Evolutionary conservation across 2,113 vertebrate genomes (phyloP).

Genomic region (Formicarius rufipectus): DNA sequence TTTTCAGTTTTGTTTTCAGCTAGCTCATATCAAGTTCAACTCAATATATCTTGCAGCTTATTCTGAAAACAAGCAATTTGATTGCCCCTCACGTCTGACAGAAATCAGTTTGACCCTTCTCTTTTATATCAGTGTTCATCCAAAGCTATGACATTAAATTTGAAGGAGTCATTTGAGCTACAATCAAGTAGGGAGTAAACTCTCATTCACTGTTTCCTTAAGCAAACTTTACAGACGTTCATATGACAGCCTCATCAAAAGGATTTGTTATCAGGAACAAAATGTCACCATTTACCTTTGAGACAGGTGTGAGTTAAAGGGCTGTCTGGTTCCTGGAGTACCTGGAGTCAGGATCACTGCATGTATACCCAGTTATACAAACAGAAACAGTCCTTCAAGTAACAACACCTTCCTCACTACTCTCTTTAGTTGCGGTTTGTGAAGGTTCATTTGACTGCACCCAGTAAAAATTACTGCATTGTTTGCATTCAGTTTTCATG

Average conservation of each 20-base stretch:
- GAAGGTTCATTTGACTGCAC: not conserved
- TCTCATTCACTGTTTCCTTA: not conserved
- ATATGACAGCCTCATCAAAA: not conserved
- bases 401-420: not conserved
- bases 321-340: not conserved
- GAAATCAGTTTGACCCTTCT: not conserved
- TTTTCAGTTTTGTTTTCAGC: conserved; percentile 49
- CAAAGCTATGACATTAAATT: not conserved
- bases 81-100: not conserved
- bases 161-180: not conserved
- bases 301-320: not conserved
- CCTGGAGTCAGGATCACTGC: not conserved
- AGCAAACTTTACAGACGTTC: not conserved
- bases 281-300: not conserved
- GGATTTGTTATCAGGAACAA: not conserved
- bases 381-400: not conserved
- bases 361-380: not conserved
- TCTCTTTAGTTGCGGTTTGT: not conserved
- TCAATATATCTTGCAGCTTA: not conserved
- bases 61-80: conserved; percentile 45
- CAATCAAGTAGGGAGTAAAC: not conserved
- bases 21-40: conserved; percentile 18
- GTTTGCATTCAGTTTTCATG: not conserved
- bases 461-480: not conserved
- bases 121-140: not conserved